Base-by-base conservation (phyloP, 2,888 invertebrate species). In the Drosophila neonasuta region DNA sequence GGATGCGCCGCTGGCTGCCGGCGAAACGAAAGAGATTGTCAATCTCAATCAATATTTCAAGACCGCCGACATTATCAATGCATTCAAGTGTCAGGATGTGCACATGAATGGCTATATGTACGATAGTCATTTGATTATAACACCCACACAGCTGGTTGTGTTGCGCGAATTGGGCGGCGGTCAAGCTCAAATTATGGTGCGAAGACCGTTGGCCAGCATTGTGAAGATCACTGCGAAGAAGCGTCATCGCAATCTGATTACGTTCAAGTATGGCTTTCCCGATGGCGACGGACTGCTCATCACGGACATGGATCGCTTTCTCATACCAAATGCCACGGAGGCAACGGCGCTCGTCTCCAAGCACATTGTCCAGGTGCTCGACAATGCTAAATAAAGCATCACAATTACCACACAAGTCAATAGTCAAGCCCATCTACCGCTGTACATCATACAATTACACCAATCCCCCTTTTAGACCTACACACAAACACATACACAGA, bases 191-290 rank as follows among this genome's bases (percentile, higher is more conserved):
- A 94, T 99, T 0, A 95, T 97, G 87, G 96, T 97, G 0, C 94
- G 96, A 70, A 93, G 98, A 59, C 96, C 97, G 0, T 92, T 99
- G 57, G 95, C 97, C 2, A 96, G 96, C 54, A 97, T 99, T 81
- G 97, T 99, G 8, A 98, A 97, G 92, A 99, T 99, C 70, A 99
- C 99, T 1, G 98, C 98, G 10, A 97, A 98, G 90, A 98, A 98
- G 90, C 94, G 96, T 61, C 96, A 97, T 90, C 98, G 99, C 0
- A 97, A 99, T 91, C 92, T 99, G 81, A 98, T 99, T 71, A 99
- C 99, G 1, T 99, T 99, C 90, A 97, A 98, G 90, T 99, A 99
- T 90, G 98, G 98, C 4, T 93, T 95, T 61, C 95, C 95, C 2
- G 95, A 96, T 88, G 96, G 95, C 50, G 95, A 96, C 83, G 94